Percentiles rank a stretch among this genome's conserved stretches.
These are phyloP conservation scores for Lepidotrigona ventralis DNA, from an alignment of 1,140 invertebrate genomes.

Conservation along the genomic window DNA sequence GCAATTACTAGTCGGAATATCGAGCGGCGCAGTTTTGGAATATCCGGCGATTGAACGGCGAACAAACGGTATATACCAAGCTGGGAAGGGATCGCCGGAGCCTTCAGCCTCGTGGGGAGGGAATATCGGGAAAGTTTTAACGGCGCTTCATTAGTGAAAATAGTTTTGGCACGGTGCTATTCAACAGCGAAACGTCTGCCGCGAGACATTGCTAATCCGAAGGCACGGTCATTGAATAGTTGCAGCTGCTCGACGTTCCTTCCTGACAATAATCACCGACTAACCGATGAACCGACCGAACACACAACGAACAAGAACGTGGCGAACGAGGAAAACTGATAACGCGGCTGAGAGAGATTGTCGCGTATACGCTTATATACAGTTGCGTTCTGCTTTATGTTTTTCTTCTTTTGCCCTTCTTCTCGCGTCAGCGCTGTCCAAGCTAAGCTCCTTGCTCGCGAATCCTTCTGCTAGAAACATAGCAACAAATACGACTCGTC, in stretches of 20 bases:
- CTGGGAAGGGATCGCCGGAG: slow-evolving; percentile 53
- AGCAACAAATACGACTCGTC: background rate
- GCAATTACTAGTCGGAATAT: slow-evolving; percentile 71
- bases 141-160: slow-evolving; percentile 73
- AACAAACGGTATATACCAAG: slow-evolving; percentile 51
- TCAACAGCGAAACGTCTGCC: background rate
- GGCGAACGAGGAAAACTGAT: slow-evolving; percentile 42
- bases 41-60: slow-evolving; percentile 65
- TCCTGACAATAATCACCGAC: slow-evolving; percentile 48
- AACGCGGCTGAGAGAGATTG: too few species aligned
- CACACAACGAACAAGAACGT: background rate
- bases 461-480: background rate
- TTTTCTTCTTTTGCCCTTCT: too few species aligned
- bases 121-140: slow-evolving; percentile 76
- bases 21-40: slow-evolving; percentile 67
- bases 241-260: slow-evolving; percentile 33
- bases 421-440: background rate
- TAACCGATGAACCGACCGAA: slow-evolving; percentile 10
- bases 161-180: slow-evolving; percentile 66
- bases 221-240: slow-evolving; percentile 45
- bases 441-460: background rate
- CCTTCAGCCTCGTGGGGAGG: background rate
- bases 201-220: slow-evolving; percentile 47
- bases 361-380: too few species aligned
- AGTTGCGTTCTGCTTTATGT: too few species aligned